Conservation (phyloP, 2,888 invertebrate genomes). For the Amitus sp. region DNA sequence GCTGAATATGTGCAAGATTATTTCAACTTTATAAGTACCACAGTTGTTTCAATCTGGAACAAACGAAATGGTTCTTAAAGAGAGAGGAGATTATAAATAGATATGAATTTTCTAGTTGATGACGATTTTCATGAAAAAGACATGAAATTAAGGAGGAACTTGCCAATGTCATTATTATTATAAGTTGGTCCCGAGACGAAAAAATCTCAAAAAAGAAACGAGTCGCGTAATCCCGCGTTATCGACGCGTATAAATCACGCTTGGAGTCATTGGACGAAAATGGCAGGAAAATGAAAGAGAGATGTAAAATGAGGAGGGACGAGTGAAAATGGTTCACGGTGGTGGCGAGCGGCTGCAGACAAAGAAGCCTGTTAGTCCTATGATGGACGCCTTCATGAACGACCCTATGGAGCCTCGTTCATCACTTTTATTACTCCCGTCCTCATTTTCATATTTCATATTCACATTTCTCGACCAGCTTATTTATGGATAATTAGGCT, state of each 20-base stretch:
- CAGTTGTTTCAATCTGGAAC: too few species aligned
- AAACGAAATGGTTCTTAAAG: too few species aligned
- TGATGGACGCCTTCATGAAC: constrained; percentile 68
- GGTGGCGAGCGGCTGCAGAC: constrained; percentile 58
- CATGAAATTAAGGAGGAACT: too few species aligned
- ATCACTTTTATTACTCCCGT: constrained; percentile 68
- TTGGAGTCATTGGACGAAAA: constrained; percentile 38
- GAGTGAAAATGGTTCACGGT: constrained; percentile 52
- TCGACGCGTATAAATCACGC: constrained; percentile 39
- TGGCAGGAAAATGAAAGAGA: constrained; percentile 38
- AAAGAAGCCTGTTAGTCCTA: constrained; percentile 63
- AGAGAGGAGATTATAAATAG: too few species aligned
- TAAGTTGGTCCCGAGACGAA: too few species aligned
- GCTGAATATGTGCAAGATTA: too few species aligned
- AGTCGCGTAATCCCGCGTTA: constrained; percentile 36
- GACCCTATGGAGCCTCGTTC: constrained; percentile 68
- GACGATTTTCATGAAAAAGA: too few species aligned
- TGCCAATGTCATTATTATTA: too few species aligned
- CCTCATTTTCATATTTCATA: constrained; percentile 67
- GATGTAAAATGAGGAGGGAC: constrained; percentile 40
- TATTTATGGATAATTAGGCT: constrained; percentile 65
- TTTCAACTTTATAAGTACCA: too few species aligned
- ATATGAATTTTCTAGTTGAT: too few species aligned
- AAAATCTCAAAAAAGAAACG: constrained; percentile 4
- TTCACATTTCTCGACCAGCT: constrained; percentile 64